A percentile compares a stretch with the other conserved stretches of the same genome.
Evolutionary conservation across 2,888 invertebrate genomes (phyloP).

Genomic region (Ormyrus pomaceus): DNA sequence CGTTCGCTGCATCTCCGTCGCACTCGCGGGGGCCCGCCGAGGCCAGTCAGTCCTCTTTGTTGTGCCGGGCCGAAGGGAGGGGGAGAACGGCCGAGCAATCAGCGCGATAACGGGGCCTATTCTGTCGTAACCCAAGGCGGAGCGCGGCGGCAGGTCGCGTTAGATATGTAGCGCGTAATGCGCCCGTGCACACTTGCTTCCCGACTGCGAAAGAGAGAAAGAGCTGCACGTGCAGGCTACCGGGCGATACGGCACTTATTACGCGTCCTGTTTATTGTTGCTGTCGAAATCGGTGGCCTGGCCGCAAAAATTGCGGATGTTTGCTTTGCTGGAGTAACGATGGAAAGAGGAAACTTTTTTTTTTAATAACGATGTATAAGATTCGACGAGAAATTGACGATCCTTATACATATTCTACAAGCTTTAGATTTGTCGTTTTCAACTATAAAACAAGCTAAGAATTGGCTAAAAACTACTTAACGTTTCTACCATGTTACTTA

Average conservation of each 20-base stretch:
- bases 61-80: neutral
- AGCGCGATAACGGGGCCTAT: conserved; percentile 74
- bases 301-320: neutral
- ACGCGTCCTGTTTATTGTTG: neutral
- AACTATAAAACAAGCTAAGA: too few relatives aligned
- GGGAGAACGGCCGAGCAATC: conserved; percentile 65
- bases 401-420: too few relatives aligned
- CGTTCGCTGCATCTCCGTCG: conserved; percentile 36
- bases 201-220: neutral
- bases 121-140: conserved; percentile 77
- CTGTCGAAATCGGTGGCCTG: too few relatives aligned
- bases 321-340: too few relatives aligned
- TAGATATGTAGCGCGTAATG: conserved; percentile 46
- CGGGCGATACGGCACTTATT: conserved; percentile 15
- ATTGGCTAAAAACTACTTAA: too few relatives aligned
- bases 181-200: conserved; percentile 47
- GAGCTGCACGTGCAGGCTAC: conserved; percentile 22
- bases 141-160: conserved; percentile 70
- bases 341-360: too few relatives aligned
- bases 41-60: conserved; percentile 45
- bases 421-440: too few relatives aligned
- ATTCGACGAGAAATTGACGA: too few relatives aligned
- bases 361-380: too few relatives aligned
- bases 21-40: conserved; percentile 16
- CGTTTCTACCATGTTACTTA: too few relatives aligned